Evolutionary conservation across 2,113 vertebrate species (phyloP), one percentile per base, ranked within the genome.

Genomic region (Nothocercus nigrocapillus): DNA sequence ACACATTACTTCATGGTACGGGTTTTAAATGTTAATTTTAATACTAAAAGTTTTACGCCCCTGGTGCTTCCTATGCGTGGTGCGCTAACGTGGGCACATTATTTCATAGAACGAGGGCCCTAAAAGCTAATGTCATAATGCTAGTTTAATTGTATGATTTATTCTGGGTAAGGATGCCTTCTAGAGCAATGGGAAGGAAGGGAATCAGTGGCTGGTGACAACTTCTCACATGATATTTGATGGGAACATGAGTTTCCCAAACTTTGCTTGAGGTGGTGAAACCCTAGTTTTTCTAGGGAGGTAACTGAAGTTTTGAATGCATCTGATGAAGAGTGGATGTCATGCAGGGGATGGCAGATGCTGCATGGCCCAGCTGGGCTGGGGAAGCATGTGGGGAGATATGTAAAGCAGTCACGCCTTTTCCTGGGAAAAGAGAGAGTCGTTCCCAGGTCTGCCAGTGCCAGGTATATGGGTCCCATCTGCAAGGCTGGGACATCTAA

Each of bases 1-100:
- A 75, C 88, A 70, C 94, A 88, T 97, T 93, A 96, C 94, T 96
- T 95, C 94, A 89, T 58, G 90, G 89, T 85, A 70, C 6, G 7
- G 94, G 96, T 70, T 97, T 96, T 90, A 96, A 97, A 96, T 97
- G 96, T 97, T 97, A 94, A 97, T 97, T 96, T 97, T 95, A 94
- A 96, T 62, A 95, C 95, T 97, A 96, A 97, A 97, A 95, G 77
- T 92, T 95, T 96, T 95, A 95, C 32, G 3, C 81, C 85, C 82
- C 66, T 2, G 9, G 91, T 5, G 68, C 92, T 96, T 93, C 42
- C 73, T 5, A 66, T 1, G 1, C 32, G 70, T 7, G 3, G 20
- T 1, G 5, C 2, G 25, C 80, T 85, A 88, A 84, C 85, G 32
- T 0, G 5, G 81, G 83, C 44, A 77, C 92, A 32, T 95, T 84